Conservation (phyloP, 2,888 invertebrate genomes). For the Ormyrus pomaceus region DNA sequence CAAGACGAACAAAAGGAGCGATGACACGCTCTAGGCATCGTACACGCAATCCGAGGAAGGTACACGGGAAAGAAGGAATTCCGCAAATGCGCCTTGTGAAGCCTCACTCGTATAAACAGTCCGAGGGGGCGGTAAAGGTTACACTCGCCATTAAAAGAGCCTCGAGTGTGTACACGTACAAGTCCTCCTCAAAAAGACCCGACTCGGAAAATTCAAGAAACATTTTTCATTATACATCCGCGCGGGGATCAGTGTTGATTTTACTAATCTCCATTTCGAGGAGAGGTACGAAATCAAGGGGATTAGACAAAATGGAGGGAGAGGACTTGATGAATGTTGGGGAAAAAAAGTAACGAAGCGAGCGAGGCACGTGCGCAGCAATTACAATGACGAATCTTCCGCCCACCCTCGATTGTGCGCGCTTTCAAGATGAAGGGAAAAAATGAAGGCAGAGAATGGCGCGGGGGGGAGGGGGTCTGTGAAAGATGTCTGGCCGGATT, state of each 20-base stretch:
- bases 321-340: too few relatives aligned
- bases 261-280: too few relatives aligned
- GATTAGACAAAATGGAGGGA: too few relatives aligned
- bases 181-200: too few relatives aligned
- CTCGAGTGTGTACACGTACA: neutral
- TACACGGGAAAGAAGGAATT: conserved; percentile 22
- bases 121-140: neutral
- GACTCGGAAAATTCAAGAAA: too few relatives aligned
- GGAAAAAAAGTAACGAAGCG: neutral
- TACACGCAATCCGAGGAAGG: neutral
- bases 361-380: neutral
- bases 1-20: conserved; percentile 29
- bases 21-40: conserved; percentile 22
- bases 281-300: too few relatives aligned
- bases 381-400: too few relatives aligned
- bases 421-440: neutral
- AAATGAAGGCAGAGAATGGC: neutral
- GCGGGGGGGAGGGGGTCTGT: conserved; percentile 6
- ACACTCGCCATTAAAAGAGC: neutral
- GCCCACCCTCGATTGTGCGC: neutral
- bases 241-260: too few relatives aligned
- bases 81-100: conserved; percentile 36
- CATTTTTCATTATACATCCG: too few relatives aligned
- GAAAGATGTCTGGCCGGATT: conserved; percentile 41
- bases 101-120: neutral